Evolutionary conservation across 2,797 vertebrate species (phyloP).

Genomic region (Oryzias dopingdopingensis): DNA sequence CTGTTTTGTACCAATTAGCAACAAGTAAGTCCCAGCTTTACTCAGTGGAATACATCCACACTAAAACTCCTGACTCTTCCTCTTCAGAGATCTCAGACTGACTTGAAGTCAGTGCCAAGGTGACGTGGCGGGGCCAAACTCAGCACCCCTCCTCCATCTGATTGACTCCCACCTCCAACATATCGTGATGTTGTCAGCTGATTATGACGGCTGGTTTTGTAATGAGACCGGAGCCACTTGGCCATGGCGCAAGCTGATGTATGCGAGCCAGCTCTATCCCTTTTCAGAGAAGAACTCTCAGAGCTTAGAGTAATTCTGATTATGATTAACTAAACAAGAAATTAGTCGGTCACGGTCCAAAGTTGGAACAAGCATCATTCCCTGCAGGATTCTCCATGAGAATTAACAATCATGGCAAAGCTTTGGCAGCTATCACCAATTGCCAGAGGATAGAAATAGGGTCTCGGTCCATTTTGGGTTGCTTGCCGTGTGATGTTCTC

Average conservation of each 20-base stretch:
- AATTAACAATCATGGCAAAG: constrained; percentile 34
- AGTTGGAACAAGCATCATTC: constrained; percentile 35
- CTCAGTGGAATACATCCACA: neutral
- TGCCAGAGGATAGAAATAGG: constrained; percentile 6
- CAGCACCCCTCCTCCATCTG: constrained; percentile 15
- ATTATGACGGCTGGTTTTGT: constrained; percentile 44
- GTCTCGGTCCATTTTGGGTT: constrained; percentile 1
- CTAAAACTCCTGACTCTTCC: constrained; percentile 5
- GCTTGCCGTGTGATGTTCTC: neutral
- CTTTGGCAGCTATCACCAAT: constrained; percentile 13
- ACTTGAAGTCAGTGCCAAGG: constrained; percentile 27
- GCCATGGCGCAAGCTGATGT: constrained; percentile 46
- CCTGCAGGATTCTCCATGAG: constrained; percentile 31
- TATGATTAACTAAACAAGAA: constrained; percentile 63
- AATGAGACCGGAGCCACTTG: constrained; percentile 43
- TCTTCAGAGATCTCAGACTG: constrained; percentile 24
- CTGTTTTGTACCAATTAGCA: constrained; percentile 11
- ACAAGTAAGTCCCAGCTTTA: constrained; percentile 7
- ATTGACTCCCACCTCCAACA: constrained; percentile 28
- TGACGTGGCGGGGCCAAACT: constrained; percentile 22
- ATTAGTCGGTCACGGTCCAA: constrained; percentile 42
- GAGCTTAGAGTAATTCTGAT: constrained; percentile 61
- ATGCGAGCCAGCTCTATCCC: constrained; percentile 42
- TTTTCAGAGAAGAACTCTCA: constrained; percentile 47
- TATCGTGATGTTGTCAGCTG: constrained; percentile 36